Conservation (phyloP, 2,888 invertebrate species). For the Trissolcus japonicus region DNA sequence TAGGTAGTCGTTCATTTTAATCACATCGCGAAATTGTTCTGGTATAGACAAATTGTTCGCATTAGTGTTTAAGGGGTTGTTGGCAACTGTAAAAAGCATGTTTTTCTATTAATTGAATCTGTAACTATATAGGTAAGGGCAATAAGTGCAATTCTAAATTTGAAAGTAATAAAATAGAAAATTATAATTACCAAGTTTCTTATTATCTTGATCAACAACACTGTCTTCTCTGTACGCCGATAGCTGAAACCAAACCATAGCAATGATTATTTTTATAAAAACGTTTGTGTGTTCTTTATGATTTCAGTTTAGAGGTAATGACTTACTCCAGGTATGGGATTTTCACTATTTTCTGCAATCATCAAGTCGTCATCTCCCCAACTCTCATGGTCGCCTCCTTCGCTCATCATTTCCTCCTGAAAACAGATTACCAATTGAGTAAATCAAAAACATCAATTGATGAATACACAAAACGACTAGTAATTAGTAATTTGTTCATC, state of each 20-base stretch:
- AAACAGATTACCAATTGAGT: constrained; percentile 44
- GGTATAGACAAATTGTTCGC: constrained; percentile 73
- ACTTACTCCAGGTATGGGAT: constrained; percentile 71
- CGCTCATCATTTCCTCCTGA: constrained; percentile 75
- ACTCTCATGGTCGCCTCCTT: constrained; percentile 74
- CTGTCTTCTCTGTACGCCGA: constrained; percentile 72
- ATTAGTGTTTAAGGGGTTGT: constrained; percentile 71
- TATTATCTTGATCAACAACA: constrained; percentile 71
- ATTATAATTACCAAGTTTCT: constrained; percentile 62
- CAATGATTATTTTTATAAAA: not conserved
- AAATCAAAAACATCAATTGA: not conserved
- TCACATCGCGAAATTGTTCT: constrained; percentile 81
- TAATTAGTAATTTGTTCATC: no score
- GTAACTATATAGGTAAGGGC: no score
- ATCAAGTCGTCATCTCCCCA: constrained; percentile 73
- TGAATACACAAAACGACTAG: constrained; percentile 9
- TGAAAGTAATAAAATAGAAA: constrained; percentile 1
- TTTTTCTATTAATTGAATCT: not conserved
- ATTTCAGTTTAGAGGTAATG: not conserved
- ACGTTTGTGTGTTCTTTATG: not conserved
- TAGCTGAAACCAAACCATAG: constrained; percentile 60
- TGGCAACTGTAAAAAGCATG: constrained; percentile 61
- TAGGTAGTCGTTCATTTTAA: constrained; percentile 89
- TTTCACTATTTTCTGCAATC: constrained; percentile 72
- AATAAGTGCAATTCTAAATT: not conserved